Percentiles rank a stretch among this genome's conserved stretches.
These are phyloP conservation scores for Horisme vitalbata DNA, from an alignment of 2,888 invertebrate species.

Conservation along the genomic window DNA sequence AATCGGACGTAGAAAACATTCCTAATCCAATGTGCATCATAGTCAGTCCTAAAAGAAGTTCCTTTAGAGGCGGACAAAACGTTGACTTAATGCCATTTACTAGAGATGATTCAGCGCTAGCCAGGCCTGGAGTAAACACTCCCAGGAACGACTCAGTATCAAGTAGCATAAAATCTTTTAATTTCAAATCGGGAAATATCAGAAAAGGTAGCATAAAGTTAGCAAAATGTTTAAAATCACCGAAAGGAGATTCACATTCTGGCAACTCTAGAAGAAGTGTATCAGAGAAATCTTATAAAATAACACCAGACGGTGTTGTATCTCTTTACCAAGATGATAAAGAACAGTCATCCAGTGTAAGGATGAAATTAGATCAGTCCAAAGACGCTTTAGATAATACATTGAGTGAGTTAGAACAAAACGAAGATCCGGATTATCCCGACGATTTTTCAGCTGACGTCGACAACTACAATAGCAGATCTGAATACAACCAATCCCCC, in stretches of 20 bases:
- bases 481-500: conserved; percentile 50
- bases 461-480: conserved; percentile 58
- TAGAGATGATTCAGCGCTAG: background rate
- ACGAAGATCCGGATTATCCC: conserved; percentile 39
- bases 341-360: conserved; percentile 41
- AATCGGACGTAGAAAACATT: conserved; percentile 26
- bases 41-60: conserved; percentile 48
- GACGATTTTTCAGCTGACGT: conserved; percentile 64
- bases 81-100: too few species aligned
- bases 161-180: conserved; percentile 1
- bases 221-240: background rate
- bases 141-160: conserved; percentile 2
- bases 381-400: conserved; percentile 39
- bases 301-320: conserved; percentile 41
- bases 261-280: conserved; percentile 6
- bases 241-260: background rate
- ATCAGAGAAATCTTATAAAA: background rate
- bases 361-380: conserved; percentile 42
- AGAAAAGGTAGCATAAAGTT: background rate
- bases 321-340: conserved; percentile 48
- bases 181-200: too few species aligned
- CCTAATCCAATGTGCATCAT: conserved; percentile 53
- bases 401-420: conserved; percentile 38
- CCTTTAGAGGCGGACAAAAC: too few species aligned
- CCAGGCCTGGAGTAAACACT: background rate